Percentiles rank a stretch among this genome's conserved stretches.
Evolutionary conservation across 2,113 vertebrate species (phyloP).

Genomic region (Meriones unguiculatus): DNA sequence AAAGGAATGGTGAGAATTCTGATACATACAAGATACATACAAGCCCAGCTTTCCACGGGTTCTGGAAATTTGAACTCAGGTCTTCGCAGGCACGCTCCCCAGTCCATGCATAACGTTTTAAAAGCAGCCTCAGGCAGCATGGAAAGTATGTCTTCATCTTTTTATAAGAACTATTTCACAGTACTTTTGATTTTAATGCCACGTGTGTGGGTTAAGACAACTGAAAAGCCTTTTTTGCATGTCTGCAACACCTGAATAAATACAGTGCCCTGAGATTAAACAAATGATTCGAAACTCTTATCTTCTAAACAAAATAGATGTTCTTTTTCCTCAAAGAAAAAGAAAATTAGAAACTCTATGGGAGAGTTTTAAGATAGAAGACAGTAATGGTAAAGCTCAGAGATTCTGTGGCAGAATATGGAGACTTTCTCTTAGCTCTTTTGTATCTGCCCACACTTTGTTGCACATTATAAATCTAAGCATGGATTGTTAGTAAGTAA

Average conservation of each 20-base stretch:
- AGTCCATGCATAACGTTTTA: neutral
- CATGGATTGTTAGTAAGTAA: conserved; percentile 8
- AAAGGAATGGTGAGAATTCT: neutral
- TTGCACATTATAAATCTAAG: neutral
- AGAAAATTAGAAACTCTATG: neutral
- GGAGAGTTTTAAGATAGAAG: neutral
- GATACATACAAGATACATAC: no score
- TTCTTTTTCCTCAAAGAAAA: conserved; percentile 2
- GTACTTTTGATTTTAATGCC: conserved; percentile 16
- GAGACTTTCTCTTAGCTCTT: neutral
- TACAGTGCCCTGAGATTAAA: neutral
- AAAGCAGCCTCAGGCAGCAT: conserved; percentile 6
- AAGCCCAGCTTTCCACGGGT: neutral
- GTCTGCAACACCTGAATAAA: conserved; percentile 7
- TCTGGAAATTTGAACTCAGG: neutral
- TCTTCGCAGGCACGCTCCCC: neutral
- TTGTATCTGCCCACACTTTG: neutral
- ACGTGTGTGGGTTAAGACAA: conserved; percentile 27
- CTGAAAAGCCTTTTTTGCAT: conserved; percentile 39
- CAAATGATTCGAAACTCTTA: conserved; percentile 29
- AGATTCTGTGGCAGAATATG: neutral
- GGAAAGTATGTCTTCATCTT: conserved; percentile 25
- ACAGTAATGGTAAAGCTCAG: conserved; percentile 8
- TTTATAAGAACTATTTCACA: conserved; percentile 33
- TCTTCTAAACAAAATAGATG: conserved; percentile 12